These are phyloP conservation scores for Acleris laterana DNA, from an alignment of 2,888 invertebrate genomes.

Conservation along the genomic window DNA sequence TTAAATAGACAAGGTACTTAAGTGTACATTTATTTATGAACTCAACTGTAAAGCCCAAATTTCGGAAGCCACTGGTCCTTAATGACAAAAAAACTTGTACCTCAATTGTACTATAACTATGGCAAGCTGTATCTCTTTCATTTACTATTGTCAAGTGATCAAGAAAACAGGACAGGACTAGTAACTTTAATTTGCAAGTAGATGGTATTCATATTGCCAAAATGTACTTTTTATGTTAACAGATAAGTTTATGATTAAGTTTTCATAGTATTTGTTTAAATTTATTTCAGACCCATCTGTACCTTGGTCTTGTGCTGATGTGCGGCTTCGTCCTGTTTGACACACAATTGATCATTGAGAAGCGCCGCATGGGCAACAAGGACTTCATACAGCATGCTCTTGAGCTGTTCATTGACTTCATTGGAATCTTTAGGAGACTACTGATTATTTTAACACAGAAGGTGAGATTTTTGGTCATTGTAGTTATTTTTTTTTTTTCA, in stretches of 20 bases:
- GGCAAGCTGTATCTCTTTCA: no score
- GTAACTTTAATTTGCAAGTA: no score
- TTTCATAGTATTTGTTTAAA: constrained; percentile 4
- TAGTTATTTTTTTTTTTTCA: background rate
- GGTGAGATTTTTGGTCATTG: constrained; percentile 76
- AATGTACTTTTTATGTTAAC: no score
- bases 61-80: no score
- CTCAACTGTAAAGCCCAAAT: no score
- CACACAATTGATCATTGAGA: constrained; percentile 98
- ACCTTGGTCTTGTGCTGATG: constrained; percentile 95
- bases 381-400: constrained; percentile 97
- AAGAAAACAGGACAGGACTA: no score
- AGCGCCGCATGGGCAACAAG: constrained; percentile 93
- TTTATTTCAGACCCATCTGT: constrained; percentile 88
- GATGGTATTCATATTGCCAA: no score
- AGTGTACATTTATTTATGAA: no score
- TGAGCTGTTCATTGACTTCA: constrained; percentile 97
- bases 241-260: background rate
- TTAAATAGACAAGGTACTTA: no score
- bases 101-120: no score
- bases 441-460: constrained; percentile 95
- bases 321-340: constrained; percentile 98
- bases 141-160: no score
- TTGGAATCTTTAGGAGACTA: constrained; percentile 96
- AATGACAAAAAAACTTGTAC: no score